phyloP scores from a whole-genome alignment of 2,797 vertebrate species.

The Pseudopleuronectes americanus region DNA sequence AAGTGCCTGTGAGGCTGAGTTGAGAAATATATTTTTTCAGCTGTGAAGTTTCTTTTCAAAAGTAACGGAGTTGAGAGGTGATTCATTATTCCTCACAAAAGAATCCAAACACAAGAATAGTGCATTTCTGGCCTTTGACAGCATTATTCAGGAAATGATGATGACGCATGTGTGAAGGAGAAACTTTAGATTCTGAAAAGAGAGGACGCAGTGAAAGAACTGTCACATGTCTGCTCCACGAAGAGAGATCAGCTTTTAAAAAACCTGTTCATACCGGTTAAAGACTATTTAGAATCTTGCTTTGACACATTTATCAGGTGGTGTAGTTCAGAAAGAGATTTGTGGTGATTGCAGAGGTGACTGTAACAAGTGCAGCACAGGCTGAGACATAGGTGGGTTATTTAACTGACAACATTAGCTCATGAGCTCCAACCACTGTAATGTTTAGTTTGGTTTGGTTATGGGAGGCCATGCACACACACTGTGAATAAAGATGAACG shows the following conservation, averaged over 20 bases:
- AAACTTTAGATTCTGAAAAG: background rate
- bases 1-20: slow-evolving; percentile 16
- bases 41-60: slow-evolving; percentile 9
- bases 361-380: no score
- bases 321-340: no score
- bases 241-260: slow-evolving; percentile 1
- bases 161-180: slow-evolving; percentile 8
- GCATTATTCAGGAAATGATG: background rate
- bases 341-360: no score
- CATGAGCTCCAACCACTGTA: no score
- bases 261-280: background rate
- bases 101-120: slow-evolving; percentile 8
- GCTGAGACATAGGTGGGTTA: no score
- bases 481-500: no score
- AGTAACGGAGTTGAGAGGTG: background rate
- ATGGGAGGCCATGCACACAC: no score
- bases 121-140: background rate
- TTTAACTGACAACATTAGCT: no score
- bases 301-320: background rate
- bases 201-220: background rate
- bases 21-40: slow-evolving; percentile 19
- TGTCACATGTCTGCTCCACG: background rate
- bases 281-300: background rate
- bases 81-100: slow-evolving; percentile 14
- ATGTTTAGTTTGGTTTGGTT: no score